Conservation (phyloP, 2,888 invertebrate species). For the Sarcophaga caerulescens region DNA sequence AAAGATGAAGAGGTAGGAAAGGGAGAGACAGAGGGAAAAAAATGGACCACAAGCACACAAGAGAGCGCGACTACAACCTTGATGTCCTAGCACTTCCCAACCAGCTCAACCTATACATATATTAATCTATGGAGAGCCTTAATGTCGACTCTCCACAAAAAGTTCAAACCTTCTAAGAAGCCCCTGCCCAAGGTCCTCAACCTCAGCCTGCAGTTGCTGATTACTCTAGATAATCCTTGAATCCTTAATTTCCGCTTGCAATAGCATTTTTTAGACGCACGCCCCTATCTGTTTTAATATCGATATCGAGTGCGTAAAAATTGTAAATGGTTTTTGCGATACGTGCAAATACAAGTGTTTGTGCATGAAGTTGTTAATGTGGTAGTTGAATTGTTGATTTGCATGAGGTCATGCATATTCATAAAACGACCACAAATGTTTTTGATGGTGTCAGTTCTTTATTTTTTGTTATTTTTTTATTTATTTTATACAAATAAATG, state of each 20-base stretch:
- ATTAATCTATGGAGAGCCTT: too few species aligned
- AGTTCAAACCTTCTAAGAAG: too few species aligned
- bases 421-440: conserved; percentile 28
- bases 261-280: neutral
- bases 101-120: too few species aligned
- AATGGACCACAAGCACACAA: too few species aligned
- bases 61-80: too few species aligned
- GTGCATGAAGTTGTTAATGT: neutral
- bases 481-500: neutral
- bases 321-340: neutral
- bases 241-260: neutral
- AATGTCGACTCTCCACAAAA: too few species aligned
- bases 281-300: neutral
- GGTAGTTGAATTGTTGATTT: conserved; percentile 6
- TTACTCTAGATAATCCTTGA: too few species aligned
- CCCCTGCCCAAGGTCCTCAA: too few species aligned
- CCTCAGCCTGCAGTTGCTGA: too few species aligned
- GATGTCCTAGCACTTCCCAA: too few species aligned
- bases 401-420: neutral
- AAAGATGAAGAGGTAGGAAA: too few species aligned
- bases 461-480: neutral
- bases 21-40: too few species aligned
- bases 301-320: neutral
- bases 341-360: neutral
- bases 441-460: conserved; percentile 19